phyloP scores from a whole-genome alignment of 2,888 invertebrate genomes.

The Harmothoe impar region DNA sequence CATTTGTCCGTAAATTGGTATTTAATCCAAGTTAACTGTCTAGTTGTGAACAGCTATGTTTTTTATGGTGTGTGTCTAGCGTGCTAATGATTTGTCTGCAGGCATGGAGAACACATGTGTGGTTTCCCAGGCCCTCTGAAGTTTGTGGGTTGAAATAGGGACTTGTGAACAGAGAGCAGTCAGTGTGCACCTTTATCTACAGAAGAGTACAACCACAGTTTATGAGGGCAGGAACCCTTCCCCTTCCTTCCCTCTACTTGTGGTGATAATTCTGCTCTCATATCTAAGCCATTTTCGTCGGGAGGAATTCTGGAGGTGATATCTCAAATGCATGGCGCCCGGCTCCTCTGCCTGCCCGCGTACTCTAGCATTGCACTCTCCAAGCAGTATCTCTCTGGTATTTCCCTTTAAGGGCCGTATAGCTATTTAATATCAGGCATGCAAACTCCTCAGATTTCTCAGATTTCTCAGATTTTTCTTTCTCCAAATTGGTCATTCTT shows the following conservation, averaged over 20 bases:
- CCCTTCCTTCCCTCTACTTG: not conserved
- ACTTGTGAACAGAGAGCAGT: too few species aligned
- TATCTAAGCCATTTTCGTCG: not conserved
- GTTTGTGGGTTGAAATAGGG: too few species aligned
- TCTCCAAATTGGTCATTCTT: too few species aligned
- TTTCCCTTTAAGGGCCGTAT: not conserved
- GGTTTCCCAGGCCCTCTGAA: too few species aligned
- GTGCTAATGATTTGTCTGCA: not conserved
- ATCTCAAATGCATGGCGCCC: not conserved
- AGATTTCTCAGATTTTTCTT: too few species aligned
- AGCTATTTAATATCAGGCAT: too few species aligned
- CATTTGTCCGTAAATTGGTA: not conserved
- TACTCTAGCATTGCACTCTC: not conserved
- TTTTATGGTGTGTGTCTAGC: not conserved
- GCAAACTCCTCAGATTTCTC: too few species aligned
- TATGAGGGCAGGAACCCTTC: too few species aligned
- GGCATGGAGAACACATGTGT: too few species aligned
- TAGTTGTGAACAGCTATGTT: not conserved
- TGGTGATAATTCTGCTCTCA: not conserved
- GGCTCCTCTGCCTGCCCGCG: not conserved
- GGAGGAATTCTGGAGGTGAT: constrained; percentile 2
- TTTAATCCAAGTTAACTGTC: too few species aligned
- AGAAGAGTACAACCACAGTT: too few species aligned
- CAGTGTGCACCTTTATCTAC: too few species aligned
- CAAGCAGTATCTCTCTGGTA: not conserved